A percentile compares a stretch with the other conserved stretches of the same genome.
Conservation (phyloP, 2,888 invertebrate genomes). For the Drosophila incognita region DNA sequence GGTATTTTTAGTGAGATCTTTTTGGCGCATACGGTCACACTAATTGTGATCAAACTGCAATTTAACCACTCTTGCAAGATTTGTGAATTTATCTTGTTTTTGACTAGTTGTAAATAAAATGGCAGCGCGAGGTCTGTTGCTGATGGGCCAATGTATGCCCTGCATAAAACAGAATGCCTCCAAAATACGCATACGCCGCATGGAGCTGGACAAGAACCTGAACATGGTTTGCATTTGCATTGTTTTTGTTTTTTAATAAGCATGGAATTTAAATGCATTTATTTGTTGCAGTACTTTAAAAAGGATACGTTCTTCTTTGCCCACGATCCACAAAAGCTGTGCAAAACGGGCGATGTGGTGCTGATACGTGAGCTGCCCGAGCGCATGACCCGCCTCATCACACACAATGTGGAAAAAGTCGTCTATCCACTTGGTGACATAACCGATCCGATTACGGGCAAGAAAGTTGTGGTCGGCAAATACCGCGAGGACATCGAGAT, state of each 20-base stretch:
- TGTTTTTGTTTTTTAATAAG: neutral
- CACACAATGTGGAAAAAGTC: slow-evolving; percentile 92
- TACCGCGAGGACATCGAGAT: slow-evolving; percentile 91
- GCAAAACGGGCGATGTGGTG: slow-evolving; percentile 93
- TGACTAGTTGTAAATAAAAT: slow-evolving; percentile 53
- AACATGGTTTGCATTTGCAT: slow-evolving; percentile 88
- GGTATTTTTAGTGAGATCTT: neutral
- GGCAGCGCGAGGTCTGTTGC: slow-evolving; percentile 86
- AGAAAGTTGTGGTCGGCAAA: slow-evolving; percentile 89
- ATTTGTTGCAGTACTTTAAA: slow-evolving; percentile 89
- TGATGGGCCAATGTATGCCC: slow-evolving; percentile 92
- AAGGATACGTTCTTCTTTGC: slow-evolving; percentile 91
- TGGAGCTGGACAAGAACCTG: slow-evolving; percentile 91
- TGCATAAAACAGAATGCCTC: slow-evolving; percentile 91
- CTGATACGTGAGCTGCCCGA: slow-evolving; percentile 90
- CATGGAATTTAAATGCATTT: neutral
- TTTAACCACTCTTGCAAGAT: neutral
- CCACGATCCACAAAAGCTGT: slow-evolving; percentile 90
- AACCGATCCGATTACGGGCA: slow-evolving; percentile 93
- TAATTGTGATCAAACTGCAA: neutral
- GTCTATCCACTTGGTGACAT: slow-evolving; percentile 93
- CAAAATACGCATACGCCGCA: slow-evolving; percentile 90
- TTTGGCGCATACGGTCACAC: slow-evolving; percentile 26
- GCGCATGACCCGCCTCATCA: slow-evolving; percentile 90
- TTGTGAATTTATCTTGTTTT: slow-evolving; percentile 12